Conservation (phyloP, 1,140 invertebrate genomes). For the Drosophila sulfurigaster region DNA sequence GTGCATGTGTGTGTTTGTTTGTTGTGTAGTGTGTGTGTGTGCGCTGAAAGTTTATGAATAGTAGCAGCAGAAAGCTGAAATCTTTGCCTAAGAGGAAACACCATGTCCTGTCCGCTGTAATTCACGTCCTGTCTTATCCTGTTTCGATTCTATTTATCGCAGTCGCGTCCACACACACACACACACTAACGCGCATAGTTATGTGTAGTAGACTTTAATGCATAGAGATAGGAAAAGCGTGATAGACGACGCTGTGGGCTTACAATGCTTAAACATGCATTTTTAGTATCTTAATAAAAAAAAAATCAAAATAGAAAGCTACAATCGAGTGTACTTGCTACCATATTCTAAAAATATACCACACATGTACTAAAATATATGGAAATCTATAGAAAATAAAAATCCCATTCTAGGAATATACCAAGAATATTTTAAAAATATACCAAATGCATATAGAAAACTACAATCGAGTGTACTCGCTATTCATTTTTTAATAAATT, state of each 20-base stretch:
- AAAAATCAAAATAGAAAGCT: too few species aligned
- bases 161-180: neutral
- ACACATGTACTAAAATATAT: too few species aligned
- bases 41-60: neutral
- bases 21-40: conserved; percentile 2
- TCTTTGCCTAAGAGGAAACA: neutral
- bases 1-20: conserved; percentile 6
- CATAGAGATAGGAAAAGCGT: neutral
- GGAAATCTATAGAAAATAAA: too few species aligned
- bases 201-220: neutral
- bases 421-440: too few species aligned
- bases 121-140: conserved; percentile 3
- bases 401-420: too few species aligned
- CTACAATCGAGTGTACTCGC: too few species aligned
- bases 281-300: neutral
- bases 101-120: conserved; percentile 2
- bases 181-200: neutral
- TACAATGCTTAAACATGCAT: neutral
- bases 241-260: too few species aligned
- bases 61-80: neutral
- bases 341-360: too few species aligned
- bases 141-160: conserved; percentile 3
- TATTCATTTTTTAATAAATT: too few species aligned
- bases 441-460: too few species aligned
- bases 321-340: too few species aligned